Base-by-base conservation (phyloP, 1,140 invertebrate species). In the Zelostemma sp. region DNA sequence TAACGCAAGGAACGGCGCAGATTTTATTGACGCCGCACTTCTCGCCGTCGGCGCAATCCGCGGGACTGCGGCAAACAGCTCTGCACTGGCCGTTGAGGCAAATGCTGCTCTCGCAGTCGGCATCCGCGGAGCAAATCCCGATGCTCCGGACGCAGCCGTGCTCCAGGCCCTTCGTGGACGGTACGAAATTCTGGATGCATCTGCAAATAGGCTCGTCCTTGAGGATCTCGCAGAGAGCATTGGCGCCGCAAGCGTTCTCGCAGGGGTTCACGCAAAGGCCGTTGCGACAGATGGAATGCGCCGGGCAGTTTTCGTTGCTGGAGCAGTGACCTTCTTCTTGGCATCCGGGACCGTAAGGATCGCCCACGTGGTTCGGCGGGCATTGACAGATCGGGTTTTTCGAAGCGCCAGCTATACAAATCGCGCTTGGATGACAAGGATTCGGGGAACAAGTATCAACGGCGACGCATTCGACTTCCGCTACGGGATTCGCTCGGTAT, bases 41-140 rank as follows among this genome's bases (percentile, higher is more conserved):
- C 79, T 97, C 95, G 25, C 92, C 93, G 14, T 81, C 73, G 6
- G 93, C 91, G 81, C 95, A 97, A 73, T 97, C 94, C 45, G 88
- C 87, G 11, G 88, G 85, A 72, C 91, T 90, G 49, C 91, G 88
- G 75, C 95, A 97, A 0, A 94, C 92, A 12, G 91, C 90, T 83
- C 91, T 90, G 76, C 95, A 97, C 77, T 95, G 92, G 19, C 91
- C 92, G 75, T 93, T 91, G 6, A 91, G 87, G 79, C 95, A 97
- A 41, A 93, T 85, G 59, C 91, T 90, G 51, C 90, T 91, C 14
- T 88, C 86, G 76, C 95, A 97, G 54, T 96, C 93, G 5, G 86
- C 72, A 79, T 96, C 93, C n/a, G 83, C 86, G 0, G 70, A 72
- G 76, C 95, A 97, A 16, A 83, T 80, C 28, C 87, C 87, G 1